Conservation (phyloP, 2,113 vertebrate species). For the Tachysurus vachellii region DNA sequence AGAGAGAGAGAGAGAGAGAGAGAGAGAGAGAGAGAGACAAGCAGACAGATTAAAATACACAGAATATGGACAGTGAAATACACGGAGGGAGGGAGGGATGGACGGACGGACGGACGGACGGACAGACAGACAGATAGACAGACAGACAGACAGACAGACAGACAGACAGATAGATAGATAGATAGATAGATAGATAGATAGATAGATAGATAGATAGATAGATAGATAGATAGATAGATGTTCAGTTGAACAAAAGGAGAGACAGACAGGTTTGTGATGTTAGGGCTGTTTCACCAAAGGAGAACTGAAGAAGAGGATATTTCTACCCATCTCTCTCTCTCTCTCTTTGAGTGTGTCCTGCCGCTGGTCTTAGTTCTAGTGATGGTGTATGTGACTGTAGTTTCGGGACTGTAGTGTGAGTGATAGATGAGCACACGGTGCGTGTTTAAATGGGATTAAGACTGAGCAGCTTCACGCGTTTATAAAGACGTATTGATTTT, state of each 20-base stretch:
- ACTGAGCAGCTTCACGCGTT: conserved; percentile 64
- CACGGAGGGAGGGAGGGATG: neutral
- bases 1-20: neutral
- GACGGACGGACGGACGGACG: neutral
- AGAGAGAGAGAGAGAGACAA: neutral
- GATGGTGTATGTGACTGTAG: neutral
- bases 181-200: neutral
- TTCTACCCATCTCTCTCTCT: neutral
- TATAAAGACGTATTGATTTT: conserved; percentile 69
- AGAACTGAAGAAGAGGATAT: neutral
- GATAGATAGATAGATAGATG: neutral
- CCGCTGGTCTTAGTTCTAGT: neutral
- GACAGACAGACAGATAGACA: neutral
- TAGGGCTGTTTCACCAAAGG: neutral
- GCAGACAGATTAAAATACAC: neutral
- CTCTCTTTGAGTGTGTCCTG: neutral
- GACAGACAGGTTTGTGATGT: neutral
- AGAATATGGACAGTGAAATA: neutral
- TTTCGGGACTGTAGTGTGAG: conserved; percentile 59
- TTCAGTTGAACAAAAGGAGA: neutral
- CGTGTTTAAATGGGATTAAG: conserved; percentile 69
- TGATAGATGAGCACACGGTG: conserved; percentile 65
- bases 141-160: neutral
- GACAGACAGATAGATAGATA: neutral
- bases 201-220: neutral